These are phyloP conservation scores for Hapalemur alaotrensis DNA, from an alignment of 2,797 vertebrate species.

Conservation along the genomic window DNA sequence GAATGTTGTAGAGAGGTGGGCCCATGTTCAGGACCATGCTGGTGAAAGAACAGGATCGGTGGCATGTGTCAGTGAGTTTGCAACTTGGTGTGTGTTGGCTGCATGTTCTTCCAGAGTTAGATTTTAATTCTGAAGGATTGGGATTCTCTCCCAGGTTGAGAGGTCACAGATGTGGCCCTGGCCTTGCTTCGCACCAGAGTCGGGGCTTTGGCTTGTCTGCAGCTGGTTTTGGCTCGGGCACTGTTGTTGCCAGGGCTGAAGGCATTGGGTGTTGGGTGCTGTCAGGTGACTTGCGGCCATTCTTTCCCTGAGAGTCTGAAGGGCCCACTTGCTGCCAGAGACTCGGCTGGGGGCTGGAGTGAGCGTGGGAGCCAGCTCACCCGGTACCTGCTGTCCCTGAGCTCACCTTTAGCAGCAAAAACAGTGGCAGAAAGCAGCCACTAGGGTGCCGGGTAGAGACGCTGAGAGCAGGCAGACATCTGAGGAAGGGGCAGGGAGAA, in stretches of 20 bases:
- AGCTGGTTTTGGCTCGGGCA: background rate
- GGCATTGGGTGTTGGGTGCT: accelerated
- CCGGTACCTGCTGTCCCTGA: too few species aligned
- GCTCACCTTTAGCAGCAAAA: background rate
- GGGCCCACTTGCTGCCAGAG: background rate
- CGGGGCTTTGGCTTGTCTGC: background rate
- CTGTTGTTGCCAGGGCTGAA: background rate
- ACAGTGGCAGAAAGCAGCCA: background rate
- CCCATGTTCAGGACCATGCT: accelerated
- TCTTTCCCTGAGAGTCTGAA: background rate
- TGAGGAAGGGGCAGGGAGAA: background rate
- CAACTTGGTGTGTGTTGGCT: background rate
- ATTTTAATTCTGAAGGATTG: background rate
- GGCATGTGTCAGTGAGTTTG: too few species aligned
- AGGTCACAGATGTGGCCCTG: background rate
- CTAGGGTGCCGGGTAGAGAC: accelerated
- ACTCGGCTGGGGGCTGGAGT: background rate
- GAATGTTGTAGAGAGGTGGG: background rate
- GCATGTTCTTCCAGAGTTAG: background rate
- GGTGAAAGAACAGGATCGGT: background rate
- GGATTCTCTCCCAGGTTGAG: background rate
- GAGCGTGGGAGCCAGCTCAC: background rate
- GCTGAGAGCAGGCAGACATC: background rate
- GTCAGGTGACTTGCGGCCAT: background rate
- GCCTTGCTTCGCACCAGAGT: background rate